Evolutionary conservation across 2,888 invertebrate species (phyloP).

Genomic region (Unio pictorum): DNA sequence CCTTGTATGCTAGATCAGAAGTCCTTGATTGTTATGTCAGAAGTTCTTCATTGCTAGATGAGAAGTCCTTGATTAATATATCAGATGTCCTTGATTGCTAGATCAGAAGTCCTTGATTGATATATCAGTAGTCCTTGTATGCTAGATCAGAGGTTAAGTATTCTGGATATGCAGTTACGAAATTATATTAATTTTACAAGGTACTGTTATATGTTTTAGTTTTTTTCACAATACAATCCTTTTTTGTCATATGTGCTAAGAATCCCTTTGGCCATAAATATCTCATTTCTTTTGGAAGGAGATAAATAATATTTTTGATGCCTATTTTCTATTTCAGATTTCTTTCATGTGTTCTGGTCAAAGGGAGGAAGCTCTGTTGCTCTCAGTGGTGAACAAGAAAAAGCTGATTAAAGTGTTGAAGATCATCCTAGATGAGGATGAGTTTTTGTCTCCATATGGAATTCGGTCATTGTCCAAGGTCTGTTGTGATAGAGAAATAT

Average conservation of each 20-base stretch:
- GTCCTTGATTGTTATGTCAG: too few relatives aligned
- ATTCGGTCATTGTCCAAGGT: slow-evolving; percentile 71
- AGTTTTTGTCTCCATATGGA: slow-evolving; percentile 70
- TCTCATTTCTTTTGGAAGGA: neutral
- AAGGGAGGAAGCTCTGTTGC: slow-evolving; percentile 45
- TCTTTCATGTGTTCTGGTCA: slow-evolving; percentile 52
- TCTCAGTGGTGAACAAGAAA: slow-evolving; percentile 61
- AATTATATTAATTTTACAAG: too few relatives aligned
- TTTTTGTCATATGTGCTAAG: too few relatives aligned
- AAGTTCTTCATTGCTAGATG: too few relatives aligned
- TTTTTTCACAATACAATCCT: too few relatives aligned
- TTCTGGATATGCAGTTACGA: too few relatives aligned
- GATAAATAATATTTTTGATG: neutral
- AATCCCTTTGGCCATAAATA: neutral
- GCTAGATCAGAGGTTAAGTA: neutral
- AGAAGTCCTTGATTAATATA: too few relatives aligned
- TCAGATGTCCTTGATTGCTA: too few relatives aligned
- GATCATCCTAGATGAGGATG: slow-evolving; percentile 67
- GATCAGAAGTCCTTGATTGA: too few relatives aligned
- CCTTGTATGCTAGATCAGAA: too few relatives aligned
- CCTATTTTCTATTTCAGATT: slow-evolving; percentile 40
- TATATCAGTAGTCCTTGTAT: too few relatives aligned
- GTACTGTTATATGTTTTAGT: too few relatives aligned
- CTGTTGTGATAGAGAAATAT: neutral
- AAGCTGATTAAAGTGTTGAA: slow-evolving; percentile 60